Evolutionary conservation across 2,888 invertebrate genomes (phyloP).

Genomic region (Phyllotreta cruciferae): DNA sequence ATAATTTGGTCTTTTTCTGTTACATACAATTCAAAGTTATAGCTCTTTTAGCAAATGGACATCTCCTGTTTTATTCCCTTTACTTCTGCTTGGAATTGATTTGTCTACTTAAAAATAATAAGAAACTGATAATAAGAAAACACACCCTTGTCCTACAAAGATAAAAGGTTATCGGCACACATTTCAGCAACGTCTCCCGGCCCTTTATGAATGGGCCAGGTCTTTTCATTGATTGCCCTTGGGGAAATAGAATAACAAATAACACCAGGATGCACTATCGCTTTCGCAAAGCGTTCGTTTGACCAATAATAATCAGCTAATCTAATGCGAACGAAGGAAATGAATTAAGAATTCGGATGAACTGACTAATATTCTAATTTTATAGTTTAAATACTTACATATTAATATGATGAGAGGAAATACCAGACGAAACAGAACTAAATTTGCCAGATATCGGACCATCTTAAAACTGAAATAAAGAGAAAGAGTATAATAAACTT

Average conservation of each 20-base stretch:
- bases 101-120: conserved; percentile 1
- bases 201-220: conserved; percentile 11
- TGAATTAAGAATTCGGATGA: too few species aligned
- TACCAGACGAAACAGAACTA: conserved; percentile 9
- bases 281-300: too few species aligned
- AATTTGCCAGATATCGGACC: conserved; percentile 10
- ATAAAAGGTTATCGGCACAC: conserved; percentile 14
- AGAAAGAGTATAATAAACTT: too few species aligned
- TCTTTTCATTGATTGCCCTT: conserved; percentile 13
- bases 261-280: too few species aligned
- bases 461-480: conserved; percentile 12
- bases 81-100: too few species aligned
- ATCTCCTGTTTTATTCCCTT: too few species aligned
- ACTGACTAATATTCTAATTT: background rate
- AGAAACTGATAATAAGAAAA: background rate
- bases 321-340: too few species aligned
- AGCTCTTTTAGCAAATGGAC: too few species aligned
- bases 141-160: conserved; percentile 13
- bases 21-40: too few species aligned
- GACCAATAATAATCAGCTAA: too few species aligned
- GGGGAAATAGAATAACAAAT: background rate
- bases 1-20: too few species aligned
- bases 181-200: background rate
- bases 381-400: conserved; percentile 11
- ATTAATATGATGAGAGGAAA: conserved; percentile 6